These are phyloP conservation scores for Branchipolynoe longqiensis DNA, from an alignment of 2,888 invertebrate species.

Conservation along the genomic window DNA sequence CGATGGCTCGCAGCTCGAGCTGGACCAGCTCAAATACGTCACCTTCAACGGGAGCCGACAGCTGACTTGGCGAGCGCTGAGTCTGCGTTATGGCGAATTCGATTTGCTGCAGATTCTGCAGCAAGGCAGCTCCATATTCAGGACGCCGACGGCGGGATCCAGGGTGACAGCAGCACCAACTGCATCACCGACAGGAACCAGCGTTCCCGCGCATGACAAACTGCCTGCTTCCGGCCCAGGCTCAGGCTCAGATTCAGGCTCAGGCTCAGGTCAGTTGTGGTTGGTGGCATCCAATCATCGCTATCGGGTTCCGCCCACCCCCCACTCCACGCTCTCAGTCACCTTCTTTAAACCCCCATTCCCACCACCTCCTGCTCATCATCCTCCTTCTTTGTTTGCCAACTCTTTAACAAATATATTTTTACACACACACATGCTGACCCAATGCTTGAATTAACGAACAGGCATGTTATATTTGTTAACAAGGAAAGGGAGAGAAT, in stretches of 20 bases:
- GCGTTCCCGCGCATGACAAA: not conserved
- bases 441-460: too few species aligned
- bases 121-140: slow-evolving; percentile 34
- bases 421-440: too few species aligned
- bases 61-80: not conserved
- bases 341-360: not conserved
- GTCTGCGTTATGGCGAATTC: slow-evolving; percentile 31
- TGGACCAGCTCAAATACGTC: not conserved
- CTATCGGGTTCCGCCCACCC: not conserved
- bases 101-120: slow-evolving; percentile 24
- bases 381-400: too few species aligned
- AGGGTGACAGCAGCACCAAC: not conserved
- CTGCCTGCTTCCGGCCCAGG: too few species aligned
- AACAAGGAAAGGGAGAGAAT: too few species aligned
- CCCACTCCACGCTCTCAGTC: too few species aligned
- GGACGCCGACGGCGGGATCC: not conserved
- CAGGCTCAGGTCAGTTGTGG: slow-evolving; percentile 37
- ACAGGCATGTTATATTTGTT: too few species aligned
- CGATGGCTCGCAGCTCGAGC: not conserved
- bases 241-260: too few species aligned
- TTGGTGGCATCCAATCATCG: too few species aligned
- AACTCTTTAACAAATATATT: too few species aligned
- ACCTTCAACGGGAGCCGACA: not conserved
- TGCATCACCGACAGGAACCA: not conserved
- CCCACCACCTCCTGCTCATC: too few species aligned